These are phyloP conservation scores for Megaustenia siamemsis DNA, from an alignment of 2,888 invertebrate species.

Conservation along the genomic window DNA sequence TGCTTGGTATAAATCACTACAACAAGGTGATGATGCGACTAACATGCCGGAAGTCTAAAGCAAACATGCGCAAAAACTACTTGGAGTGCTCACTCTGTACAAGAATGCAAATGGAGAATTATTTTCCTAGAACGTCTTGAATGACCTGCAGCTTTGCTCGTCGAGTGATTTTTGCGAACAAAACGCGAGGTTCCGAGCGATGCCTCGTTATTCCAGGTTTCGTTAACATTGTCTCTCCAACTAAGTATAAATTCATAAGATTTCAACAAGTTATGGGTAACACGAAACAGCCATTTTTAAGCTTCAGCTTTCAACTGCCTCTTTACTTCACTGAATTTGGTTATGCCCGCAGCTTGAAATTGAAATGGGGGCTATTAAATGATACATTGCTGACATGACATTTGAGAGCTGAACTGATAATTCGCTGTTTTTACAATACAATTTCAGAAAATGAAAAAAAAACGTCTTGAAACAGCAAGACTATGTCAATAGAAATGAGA, in stretches of 20 bases:
- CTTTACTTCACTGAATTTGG: background rate
- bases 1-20: conserved; percentile 29
- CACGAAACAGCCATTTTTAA: background rate
- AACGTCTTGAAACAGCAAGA: too few relatives aligned
- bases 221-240: conserved; percentile 2
- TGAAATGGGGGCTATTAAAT: background rate
- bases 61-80: conserved; percentile 25
- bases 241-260: background rate
- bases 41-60: conserved; percentile 37
- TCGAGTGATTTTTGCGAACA: conserved; percentile 27
- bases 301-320: background rate
- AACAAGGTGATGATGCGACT: conserved; percentile 38
- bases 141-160: conserved; percentile 17
- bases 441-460: too few relatives aligned
- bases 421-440: too few relatives aligned
- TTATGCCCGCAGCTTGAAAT: background rate
- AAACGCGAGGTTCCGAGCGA: background rate
- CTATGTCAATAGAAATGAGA: too few relatives aligned
- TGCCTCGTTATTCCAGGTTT: conserved; percentile 7
- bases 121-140: conserved; percentile 3
- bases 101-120: conserved; percentile 28
- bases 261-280: background rate
- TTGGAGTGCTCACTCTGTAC: background rate
- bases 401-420: background rate
- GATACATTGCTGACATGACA: background rate